Base-by-base conservation (phyloP, 1,140 invertebrate species). In the Helicorthomorpha holstii region DNA sequence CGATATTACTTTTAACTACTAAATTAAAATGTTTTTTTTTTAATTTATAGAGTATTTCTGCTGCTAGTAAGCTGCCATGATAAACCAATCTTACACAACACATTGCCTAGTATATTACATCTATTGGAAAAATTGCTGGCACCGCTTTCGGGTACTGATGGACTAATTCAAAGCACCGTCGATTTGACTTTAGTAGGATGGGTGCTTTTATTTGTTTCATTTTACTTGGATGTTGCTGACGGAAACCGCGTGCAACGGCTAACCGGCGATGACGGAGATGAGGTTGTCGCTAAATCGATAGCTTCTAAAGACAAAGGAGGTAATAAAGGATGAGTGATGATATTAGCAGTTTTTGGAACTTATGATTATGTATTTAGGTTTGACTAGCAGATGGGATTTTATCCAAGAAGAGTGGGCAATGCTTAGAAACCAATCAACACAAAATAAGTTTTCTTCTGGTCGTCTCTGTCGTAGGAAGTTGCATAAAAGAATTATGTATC, bases 101-200 rank as follows among this genome's bases (percentile, higher is more conserved):
- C 44, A 7, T 4, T 46, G 25, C 44, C 44, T 25, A 67, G 63
- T 56, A 48, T 69, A 16, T 56, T 68, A 19, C 53, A 56, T 14
- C 63, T 69, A 59, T 53, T 69, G 48, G 60, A 63, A 29, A 57
- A 55, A 29, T 60, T 66, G 1, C 58, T 69, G 10, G 56, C 58
- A 41, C 66, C 67, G 14, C 23, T 52, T 10, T 4, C 34, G 19
- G 24, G 47, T 7, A 27, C 26, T 44, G 44, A 46, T 25, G 44
- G 19, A 7, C 4, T 25, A 10, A 7, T 46, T 22, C 7, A 46
- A 46, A 66, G 58, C 2, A 53, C 58, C 29, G 68, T 76, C 1
- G 80, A 82, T 63, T 64, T 81, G 49, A 75, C 78, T 16, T 66
- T 86, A 2, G 73, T 86, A 42, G 79, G 81, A n/a, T 86, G 84